These are phyloP conservation scores for Grammomys dolichurus DNA, from an alignment of 2,113 vertebrate genomes.

Conservation along the genomic window DNA sequence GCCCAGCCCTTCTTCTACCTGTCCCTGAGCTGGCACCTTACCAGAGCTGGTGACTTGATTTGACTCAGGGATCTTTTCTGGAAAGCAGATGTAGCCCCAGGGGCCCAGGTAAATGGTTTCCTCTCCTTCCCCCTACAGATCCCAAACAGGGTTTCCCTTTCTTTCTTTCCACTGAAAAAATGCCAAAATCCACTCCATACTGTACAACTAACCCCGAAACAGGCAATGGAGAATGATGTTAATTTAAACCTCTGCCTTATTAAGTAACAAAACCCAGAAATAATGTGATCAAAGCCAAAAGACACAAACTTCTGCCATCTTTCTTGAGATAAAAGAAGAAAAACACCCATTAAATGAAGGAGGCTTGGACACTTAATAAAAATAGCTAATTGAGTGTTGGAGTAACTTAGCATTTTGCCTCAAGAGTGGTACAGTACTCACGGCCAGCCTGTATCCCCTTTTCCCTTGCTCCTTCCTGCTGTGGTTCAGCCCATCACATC, in stretches of 20 bases:
- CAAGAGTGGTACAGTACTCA: neutral
- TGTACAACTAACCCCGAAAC: constrained; percentile 73
- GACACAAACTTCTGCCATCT: constrained; percentile 85
- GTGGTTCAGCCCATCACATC: constrained; percentile 56
- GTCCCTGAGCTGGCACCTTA: neutral
- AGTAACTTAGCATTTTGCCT: constrained; percentile 76
- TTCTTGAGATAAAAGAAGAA: constrained; percentile 82
- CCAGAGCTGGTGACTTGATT: constrained; percentile 39
- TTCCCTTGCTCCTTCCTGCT: constrained; percentile 64
- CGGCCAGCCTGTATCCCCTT: constrained; percentile 64
- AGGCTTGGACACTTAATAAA: constrained; percentile 83
- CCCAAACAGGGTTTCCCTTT: constrained; percentile 73
- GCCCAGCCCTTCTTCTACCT: neutral
- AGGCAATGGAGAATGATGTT: constrained; percentile 80
- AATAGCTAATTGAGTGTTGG: constrained; percentile 84
- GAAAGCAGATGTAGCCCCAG: constrained; percentile 73
- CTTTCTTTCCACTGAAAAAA: constrained; percentile 74
- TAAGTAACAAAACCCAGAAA: constrained; percentile 85
- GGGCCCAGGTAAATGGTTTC: constrained; percentile 76
- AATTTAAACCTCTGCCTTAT: constrained; percentile 85
- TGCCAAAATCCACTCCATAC: constrained; percentile 78
- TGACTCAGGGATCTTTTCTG: constrained; percentile 61
- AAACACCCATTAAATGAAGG: constrained; percentile 82
- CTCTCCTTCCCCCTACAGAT: constrained; percentile 50
- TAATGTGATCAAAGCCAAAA: constrained; percentile 85